A percentile compares a stretch with the other conserved stretches of the same genome.
These are phyloP conservation scores for Sapajus apella DNA, from an alignment of 2,113 vertebrate genomes.

Conservation along the genomic window DNA sequence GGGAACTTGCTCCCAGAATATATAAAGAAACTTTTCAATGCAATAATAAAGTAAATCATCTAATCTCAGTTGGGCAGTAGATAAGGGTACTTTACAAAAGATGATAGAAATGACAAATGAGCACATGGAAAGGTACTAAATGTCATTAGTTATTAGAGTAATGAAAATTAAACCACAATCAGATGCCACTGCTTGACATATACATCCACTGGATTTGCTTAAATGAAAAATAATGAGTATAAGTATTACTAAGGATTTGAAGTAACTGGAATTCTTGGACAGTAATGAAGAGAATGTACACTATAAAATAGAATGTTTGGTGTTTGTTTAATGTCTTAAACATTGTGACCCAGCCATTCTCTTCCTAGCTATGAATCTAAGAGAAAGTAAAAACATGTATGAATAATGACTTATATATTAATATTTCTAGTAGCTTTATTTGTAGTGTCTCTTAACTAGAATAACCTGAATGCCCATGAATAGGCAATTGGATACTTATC, in stretches of 20 bases:
- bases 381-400: neutral
- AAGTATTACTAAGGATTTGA: neutral
- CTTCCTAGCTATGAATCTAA: neutral
- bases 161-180: neutral
- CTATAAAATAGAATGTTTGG: neutral
- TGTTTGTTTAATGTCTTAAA: no score
- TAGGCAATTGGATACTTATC: neutral
- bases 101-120: neutral
- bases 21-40: neutral
- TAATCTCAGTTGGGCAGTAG: neutral
- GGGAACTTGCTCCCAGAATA: neutral
- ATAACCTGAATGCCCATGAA: neutral
- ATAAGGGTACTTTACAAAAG: neutral
- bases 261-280: neutral
- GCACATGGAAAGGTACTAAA: neutral
- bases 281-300: neutral
- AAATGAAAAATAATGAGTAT: neutral
- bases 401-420: neutral
- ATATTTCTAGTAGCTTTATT: neutral
- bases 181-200: neutral
- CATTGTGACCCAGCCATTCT: neutral
- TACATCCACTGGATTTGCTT: neutral
- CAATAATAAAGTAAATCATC: neutral
- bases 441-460: neutral
- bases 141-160: neutral